Base-by-base conservation (phyloP, 1,140 invertebrate genomes). In the Drosophila ambigua region DNA sequence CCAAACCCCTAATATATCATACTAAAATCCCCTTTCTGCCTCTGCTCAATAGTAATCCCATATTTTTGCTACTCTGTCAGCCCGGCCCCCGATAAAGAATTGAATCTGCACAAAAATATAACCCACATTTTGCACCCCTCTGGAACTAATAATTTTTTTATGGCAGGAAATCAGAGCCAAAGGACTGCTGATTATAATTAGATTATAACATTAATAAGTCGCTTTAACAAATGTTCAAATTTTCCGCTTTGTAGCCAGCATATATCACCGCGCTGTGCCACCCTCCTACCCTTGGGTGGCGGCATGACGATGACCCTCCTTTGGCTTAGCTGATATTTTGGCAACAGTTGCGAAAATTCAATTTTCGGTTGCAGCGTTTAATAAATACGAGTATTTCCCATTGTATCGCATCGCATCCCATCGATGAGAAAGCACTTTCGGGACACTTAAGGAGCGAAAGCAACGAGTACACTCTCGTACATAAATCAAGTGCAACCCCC, bases 181-280 rank as follows among this genome's bases (percentile, higher is more conserved):
- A 66, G 58, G 35, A 39, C 71, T 72, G 65, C 62, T 66, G 68
- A 60, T 88, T 87, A 87, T 82, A 87, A 87, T 87, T 87, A 88
- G 83, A 87, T 87, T 87, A 88, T 82, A 76, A 76, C 71, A 87
- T 87, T 87, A 87, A 88, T 87, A 87, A 87, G 78, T 88, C 82
- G 78, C 83, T 82, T 82, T 88, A 87, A 83, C 82, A 87, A 87
- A 87, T 87, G 82, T 82, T 87, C 75, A 63, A 75, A 78, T 85
- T 85, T 67, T 66, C 31, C 73, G 64, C 73, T 52, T 62, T 45
- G 41, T 44, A 48, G 9, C 7, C 43, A 20, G 50, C 48, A 24
- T n/a, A 13, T 11, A 39, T 39, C 35, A 39, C 11, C 23, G 6
- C 59, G 13, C 48, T n/a, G 48, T 26, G 16, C n/a, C 13, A 28